These are phyloP conservation scores for Simalia tracyae DNA, from an alignment of 2,797 vertebrate species.

Conservation along the genomic window DNA sequence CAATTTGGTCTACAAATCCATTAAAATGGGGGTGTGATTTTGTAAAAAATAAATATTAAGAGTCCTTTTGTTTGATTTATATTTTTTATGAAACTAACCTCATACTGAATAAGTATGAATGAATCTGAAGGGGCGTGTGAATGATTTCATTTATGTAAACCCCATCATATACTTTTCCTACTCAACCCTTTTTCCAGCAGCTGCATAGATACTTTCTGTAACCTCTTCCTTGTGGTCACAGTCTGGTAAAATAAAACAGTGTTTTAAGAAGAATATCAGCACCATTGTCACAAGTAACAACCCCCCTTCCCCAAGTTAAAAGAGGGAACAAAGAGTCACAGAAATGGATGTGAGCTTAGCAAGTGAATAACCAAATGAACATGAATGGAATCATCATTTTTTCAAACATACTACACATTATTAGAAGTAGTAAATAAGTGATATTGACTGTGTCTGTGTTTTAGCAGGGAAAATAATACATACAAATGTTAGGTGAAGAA, in stretches of 20 bases:
- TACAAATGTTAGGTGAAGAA: neutral
- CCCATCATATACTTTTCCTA: neutral
- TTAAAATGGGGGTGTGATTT: neutral
- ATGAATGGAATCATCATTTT: neutral
- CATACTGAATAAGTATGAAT: neutral
- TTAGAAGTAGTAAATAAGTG: neutral
- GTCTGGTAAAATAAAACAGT: neutral
- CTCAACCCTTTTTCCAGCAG: neutral
- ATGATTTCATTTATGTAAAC: neutral
- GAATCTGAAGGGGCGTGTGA: neutral
- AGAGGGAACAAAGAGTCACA: neutral
- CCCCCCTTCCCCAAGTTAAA: neutral
- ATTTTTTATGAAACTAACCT: neutral
- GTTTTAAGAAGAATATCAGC: neutral
- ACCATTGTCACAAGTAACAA: neutral
- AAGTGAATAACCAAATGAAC: neutral
- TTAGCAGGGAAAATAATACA: slow-evolving; percentile 5
- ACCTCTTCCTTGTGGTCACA: neutral
- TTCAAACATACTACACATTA: neutral
- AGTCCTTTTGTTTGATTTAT: neutral
- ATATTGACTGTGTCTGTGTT: neutral
- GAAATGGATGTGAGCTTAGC: neutral
- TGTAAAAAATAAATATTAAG: neutral
- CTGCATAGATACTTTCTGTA: neutral
- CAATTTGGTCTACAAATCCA: too few relatives aligned